Conservation (phyloP, 2,888 invertebrate species). For the Pyrrhia umbra region DNA sequence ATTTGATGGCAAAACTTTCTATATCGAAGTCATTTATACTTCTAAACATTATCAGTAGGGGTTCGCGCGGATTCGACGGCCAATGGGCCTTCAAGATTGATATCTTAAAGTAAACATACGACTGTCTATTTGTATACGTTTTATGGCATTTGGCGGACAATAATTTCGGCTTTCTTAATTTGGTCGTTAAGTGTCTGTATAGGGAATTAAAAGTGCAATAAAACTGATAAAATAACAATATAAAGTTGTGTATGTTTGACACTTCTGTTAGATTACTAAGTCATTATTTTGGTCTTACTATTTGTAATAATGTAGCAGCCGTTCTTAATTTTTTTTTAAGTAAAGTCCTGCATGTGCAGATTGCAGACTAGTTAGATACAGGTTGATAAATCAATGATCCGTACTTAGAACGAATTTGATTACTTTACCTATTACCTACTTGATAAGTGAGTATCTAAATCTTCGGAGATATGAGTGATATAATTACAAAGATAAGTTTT, state of each 20-base stretch:
- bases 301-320: neutral
- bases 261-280: constrained; percentile 33
- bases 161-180: constrained; percentile 65
- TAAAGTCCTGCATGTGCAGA: no score
- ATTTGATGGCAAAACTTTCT: constrained; percentile 87
- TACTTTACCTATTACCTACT: neutral
- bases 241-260: constrained; percentile 47
- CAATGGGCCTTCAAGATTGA: constrained; percentile 73
- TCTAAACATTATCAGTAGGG: constrained; percentile 75
- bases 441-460: no score
- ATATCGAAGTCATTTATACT: constrained; percentile 86
- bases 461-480: neutral
- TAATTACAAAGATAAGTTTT: neutral
- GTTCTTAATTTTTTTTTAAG: neutral
- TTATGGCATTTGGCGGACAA: constrained; percentile 65
- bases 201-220: constrained; percentile 51
- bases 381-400: no score
- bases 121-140: constrained; percentile 63
- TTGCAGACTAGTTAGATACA: no score
- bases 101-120: constrained; percentile 68
- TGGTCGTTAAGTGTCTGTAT: constrained; percentile 61
- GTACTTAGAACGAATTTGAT: no score
- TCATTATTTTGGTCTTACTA: constrained; percentile 2
- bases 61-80: constrained; percentile 75
- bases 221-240: constrained; percentile 58